Conservation (phyloP, 2,888 invertebrate species). For the Dyspetes luteomarginatus region DNA sequence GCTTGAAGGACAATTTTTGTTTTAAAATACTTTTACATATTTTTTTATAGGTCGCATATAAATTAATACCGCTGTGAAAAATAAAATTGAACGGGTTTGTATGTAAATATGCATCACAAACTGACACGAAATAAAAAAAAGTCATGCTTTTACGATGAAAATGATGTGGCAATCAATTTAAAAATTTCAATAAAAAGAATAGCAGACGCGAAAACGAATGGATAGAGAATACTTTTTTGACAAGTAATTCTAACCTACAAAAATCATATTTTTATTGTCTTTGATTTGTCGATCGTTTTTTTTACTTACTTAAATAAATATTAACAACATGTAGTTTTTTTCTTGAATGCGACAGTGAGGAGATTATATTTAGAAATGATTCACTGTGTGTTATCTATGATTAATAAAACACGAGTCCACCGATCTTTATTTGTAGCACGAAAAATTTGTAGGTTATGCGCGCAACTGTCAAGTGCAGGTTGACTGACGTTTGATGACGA, state of each 20-base stretch:
- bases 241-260: constrained; percentile 13
- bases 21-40: too few relatives aligned
- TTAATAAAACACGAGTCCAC: background rate
- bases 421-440: background rate
- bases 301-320: constrained; percentile 27
- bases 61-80: too few relatives aligned
- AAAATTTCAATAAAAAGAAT: constrained; percentile 6
- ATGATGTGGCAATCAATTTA: too few relatives aligned
- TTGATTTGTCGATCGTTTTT: background rate
- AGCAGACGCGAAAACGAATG: background rate
- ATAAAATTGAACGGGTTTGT: too few relatives aligned
- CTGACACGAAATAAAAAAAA: too few relatives aligned
- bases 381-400: background rate
- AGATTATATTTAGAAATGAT: background rate
- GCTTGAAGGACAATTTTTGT: too few relatives aligned
- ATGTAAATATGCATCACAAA: too few relatives aligned
- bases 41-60: too few relatives aligned
- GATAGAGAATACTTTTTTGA: constrained; percentile 12
- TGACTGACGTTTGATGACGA: constrained; percentile 14
- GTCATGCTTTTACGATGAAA: too few relatives aligned
- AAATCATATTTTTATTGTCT: background rate
- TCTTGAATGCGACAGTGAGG: background rate
- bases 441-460: background rate
- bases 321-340: constrained; percentile 24
- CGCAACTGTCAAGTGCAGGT: background rate